phyloP scores from a whole-genome alignment of 2,113 vertebrate species.

The Sarotherodon lohbergeri region DNA sequence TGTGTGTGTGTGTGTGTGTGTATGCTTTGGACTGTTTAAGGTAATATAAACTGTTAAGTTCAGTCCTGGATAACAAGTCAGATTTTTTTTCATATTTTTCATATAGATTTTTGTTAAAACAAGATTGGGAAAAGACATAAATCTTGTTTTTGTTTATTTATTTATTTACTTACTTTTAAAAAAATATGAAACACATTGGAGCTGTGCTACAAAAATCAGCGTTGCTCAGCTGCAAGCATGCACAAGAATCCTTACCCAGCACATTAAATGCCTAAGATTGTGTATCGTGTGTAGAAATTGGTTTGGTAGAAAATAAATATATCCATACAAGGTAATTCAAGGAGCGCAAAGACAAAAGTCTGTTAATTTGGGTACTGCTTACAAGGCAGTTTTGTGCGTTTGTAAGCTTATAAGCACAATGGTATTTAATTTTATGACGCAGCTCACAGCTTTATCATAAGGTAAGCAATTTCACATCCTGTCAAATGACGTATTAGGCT shows the following conservation, averaged over 20 bases:
- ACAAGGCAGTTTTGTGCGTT: not conserved
- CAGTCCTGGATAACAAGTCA: not conserved
- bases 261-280: not conserved
- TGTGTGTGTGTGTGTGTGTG: accelerated
- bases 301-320: not conserved
- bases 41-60: not conserved
- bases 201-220: not conserved
- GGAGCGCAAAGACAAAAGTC: not conserved
- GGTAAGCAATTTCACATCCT: not conserved
- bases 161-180: not conserved
- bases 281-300: not conserved
- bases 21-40: not conserved
- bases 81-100: not conserved
- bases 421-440: not conserved
- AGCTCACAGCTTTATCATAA: not conserved
- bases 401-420: not conserved
- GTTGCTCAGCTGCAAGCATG: not conserved
- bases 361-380: not conserved
- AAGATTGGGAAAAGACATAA: not conserved
- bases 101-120: not conserved
- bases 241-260: not conserved
- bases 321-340: not conserved
- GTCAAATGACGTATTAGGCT: not conserved
- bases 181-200: not conserved
- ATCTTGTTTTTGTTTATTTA: not conserved